Evolutionary conservation across 2,113 vertebrate genomes (phyloP).

Genomic region (Eupsittula cactorum): DNA sequence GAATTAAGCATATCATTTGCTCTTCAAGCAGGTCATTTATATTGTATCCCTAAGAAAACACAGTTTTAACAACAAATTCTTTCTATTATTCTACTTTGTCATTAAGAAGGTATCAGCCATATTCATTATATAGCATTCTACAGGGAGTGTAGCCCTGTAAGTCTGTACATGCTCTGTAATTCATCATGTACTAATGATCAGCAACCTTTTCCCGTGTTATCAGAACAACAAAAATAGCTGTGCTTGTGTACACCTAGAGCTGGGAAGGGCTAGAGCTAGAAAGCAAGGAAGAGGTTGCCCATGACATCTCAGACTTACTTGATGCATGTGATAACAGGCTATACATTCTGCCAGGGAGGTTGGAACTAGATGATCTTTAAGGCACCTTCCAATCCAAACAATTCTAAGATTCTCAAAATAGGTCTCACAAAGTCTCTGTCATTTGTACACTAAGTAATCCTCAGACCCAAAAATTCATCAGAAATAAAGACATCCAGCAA

Average conservation of each 20-base stretch:
- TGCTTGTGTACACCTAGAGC: background rate
- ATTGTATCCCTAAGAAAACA: background rate
- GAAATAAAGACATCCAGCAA: background rate
- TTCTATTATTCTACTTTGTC: background rate
- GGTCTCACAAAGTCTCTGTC: background rate
- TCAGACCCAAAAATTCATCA: background rate
- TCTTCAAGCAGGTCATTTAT: background rate
- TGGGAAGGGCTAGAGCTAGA: background rate
- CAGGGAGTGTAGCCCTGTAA: background rate
- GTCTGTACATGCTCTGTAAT: background rate
- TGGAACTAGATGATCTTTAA: background rate
- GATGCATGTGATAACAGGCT: background rate
- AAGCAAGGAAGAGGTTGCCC: background rate
- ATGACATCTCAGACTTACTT: background rate
- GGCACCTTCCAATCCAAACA: background rate
- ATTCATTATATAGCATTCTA: background rate
- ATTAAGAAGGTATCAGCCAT: background rate
- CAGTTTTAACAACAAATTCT: background rate
- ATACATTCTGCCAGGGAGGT: background rate
- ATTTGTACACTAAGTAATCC: background rate
- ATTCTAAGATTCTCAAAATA: background rate
- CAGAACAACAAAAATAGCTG: background rate
- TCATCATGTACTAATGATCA: background rate
- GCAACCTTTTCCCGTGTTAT: background rate
- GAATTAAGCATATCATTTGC: background rate